Evolutionary conservation across 1,140 invertebrate genomes (phyloP).

Genomic region (Olivierus martensii): DNA sequence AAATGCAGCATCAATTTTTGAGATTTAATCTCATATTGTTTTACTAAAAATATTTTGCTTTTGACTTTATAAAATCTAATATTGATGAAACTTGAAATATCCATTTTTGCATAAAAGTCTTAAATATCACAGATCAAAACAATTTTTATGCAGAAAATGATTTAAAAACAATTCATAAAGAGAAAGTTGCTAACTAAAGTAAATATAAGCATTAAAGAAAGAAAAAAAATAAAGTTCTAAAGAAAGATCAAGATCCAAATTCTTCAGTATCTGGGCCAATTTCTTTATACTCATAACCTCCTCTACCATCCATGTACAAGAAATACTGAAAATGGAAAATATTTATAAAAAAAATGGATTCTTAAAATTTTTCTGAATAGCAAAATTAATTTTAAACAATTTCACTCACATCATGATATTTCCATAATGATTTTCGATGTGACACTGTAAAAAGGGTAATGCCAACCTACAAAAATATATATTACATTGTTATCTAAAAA

Average conservation of each 20-base stretch:
- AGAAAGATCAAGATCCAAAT: conserved; percentile 64
- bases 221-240: background rate
- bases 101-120: background rate
- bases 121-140: background rate
- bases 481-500: background rate
- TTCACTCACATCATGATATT: conserved; percentile 71
- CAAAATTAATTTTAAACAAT: too few species aligned
- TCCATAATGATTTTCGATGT: conserved; percentile 90
- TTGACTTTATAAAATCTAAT: too few species aligned
- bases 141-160: background rate
- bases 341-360: too few species aligned
- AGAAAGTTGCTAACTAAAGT: too few species aligned
- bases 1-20: too few species aligned
- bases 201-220: too few species aligned
- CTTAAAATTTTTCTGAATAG: too few species aligned
- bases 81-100: background rate
- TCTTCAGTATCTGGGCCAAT: conserved; percentile 77
- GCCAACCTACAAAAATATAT: conserved; percentile 42
- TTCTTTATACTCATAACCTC: conserved; percentile 65
- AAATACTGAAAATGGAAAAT: conserved; percentile 48
- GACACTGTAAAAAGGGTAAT: conserved; percentile 96
- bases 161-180: too few species aligned
- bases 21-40: too few species aligned
- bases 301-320: conserved; percentile 87
- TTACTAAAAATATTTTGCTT: too few species aligned